Evolutionary conservation across 2,113 vertebrate species (phyloP), one percentile per base, ranked within the genome.

Genomic region (Podilymbus podiceps): DNA sequence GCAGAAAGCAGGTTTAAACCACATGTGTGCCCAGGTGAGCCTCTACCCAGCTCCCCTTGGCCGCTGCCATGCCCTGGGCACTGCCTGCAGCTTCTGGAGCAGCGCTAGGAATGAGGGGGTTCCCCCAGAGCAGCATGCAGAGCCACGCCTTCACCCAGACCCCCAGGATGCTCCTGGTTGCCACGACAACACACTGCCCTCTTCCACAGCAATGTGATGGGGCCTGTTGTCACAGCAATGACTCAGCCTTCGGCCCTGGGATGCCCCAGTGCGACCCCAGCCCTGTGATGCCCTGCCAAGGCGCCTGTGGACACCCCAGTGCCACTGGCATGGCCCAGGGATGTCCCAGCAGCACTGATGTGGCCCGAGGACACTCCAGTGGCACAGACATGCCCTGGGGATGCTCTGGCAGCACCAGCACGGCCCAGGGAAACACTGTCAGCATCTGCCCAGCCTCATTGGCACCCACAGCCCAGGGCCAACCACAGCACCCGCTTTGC

Each of bases 21-120:
- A 35, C 2, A 2, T 0, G 0, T 19, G 46, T 3, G 4, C 8
- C 23, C 53, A 5, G 21, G 15, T 14, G 79, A 88, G 17, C 17
- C 30, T 33, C 25, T 31, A 28, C 31, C 12, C 50, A 30, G 12
- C 35, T 80, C 5, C 46, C 20, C 4, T 4, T 4, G 6, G 52
- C 38, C 6, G 2, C 47, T 27, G 35, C 46, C 1, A 0, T 40
- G 69, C 44, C 30, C 28, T 1, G 6, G 24, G 28, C 15, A 20
- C 64, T 66, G 53, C 76, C 69, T 4, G 2, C 46, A 23, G 47
- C 31, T 53, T 22, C 66, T 15, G 68, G 55, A 76, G 50, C 63
- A 31, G 30, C 0, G 0, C n/a, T 20, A 28, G 63, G 25, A 13
- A 8, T 1, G 15, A 42, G 38, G 24, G 6, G 12, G 5, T 40